Evolutionary conservation across 2,113 vertebrate species (phyloP), one percentile per base, ranked within the genome.

Genomic region (Mixornis gularis): DNA sequence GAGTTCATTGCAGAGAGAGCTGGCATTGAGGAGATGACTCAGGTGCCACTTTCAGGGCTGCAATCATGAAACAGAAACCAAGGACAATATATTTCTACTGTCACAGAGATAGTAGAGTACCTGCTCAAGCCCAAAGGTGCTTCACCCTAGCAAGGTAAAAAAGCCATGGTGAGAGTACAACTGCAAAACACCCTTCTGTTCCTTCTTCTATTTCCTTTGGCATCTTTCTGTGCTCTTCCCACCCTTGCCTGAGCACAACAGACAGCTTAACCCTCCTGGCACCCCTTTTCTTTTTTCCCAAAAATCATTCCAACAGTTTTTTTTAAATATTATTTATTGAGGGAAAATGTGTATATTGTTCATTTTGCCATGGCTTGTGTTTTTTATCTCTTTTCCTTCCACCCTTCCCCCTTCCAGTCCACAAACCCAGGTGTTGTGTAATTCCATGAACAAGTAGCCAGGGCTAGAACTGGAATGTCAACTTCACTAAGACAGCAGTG

Each of bases 51-150:
- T 8, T 53, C 29, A 46, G 21, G 12, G 26, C 27, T 62, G 26
- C 13, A 56, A 5, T 25, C 21, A 60, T 4, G 34, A 55, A 85
- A 32, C 10, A 38, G 30, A 49, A 40, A 65, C 7, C 0, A 4
- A 9, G 21, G 19, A 41, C n/a, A 56, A 19, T 26, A 21, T 17
- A 46, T 46, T 46, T 22, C 44, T 46, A 16, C 7, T 1, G 4
- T 38, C 34, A 55, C 24, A 53, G 36, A 32, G 9, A 29, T 0
- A 30, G 19, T 0, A 26, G 9, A 21, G 17, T 24, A 41, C 0
- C 0, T 73, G 63, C 9, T 70, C 10, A 51, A 36, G 17, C 13
- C 48, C 13, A 34, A 56, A 72, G 18, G 4, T 34, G 7, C 9
- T 69, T 79, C 26, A 46, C 6, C 11, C 16, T 73, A 55, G 3